Evolutionary conservation across 1,140 invertebrate genomes (phyloP).

Genomic region (Neoseiulus cucumeris): DNA sequence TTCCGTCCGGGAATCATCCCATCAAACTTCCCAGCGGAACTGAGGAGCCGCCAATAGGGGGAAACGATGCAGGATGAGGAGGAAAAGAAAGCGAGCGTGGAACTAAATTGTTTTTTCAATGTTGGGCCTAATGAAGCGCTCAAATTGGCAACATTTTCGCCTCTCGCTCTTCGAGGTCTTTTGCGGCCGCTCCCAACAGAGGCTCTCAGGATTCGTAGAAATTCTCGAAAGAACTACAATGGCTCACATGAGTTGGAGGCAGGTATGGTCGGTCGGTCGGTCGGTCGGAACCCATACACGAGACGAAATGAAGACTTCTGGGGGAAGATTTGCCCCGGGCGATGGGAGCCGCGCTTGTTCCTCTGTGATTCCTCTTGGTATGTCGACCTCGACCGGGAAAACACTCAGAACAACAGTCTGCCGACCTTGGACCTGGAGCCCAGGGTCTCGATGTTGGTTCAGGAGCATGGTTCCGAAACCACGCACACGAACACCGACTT

Average conservation of each 20-base stretch:
- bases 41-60: background rate
- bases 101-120: conserved; percentile 3
- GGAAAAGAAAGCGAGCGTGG: background rate
- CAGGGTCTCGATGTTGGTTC: no score
- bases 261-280: background rate
- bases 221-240: background rate
- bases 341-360: no score
- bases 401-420: no score
- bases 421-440: no score
- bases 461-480: no score
- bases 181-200: background rate
- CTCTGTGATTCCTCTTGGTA: no score
- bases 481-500: no score
- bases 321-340: no score
- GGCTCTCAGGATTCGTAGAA: background rate
- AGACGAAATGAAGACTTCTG: background rate
- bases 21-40: background rate
- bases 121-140: background rate
- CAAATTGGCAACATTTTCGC: conserved; percentile 2
- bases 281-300: background rate
- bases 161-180: background rate
- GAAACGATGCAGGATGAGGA: background rate
- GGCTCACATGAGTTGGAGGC: background rate
- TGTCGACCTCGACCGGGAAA: no score
- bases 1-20: no score